Evolutionary conservation across 1,140 invertebrate genomes (phyloP), one percentile per base, ranked within the genome.

Genomic region (Papilio machaon): DNA sequence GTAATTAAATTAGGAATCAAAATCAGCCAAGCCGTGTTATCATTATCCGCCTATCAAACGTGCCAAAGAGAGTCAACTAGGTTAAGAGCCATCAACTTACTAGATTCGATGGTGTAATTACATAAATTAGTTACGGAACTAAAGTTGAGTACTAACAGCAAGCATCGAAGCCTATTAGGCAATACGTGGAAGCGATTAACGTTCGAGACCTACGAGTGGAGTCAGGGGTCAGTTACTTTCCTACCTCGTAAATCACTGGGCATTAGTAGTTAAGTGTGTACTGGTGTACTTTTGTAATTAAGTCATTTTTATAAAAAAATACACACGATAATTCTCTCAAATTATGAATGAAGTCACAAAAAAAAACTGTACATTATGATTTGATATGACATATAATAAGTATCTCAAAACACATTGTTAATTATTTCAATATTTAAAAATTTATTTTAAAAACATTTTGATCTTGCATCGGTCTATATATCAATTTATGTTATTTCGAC

Each of bases 171-270:
- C 67, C 54, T 76, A 52, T 60, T 79, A 64, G 58, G 58, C 58
- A 79, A 60, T 64, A 64, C 58, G 43, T 64, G 76, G 76, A 79
- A 79, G 38, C 58, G 76, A 79, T 79, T 79, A 79, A 58, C 58
- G 76, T 79, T 79, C 54, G 13, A 79, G 76, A 79, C 76, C 76
- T 58, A 79, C 43, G 38, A 79, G 43, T 64, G n/a, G 58, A 19
- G 76, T 79, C 58, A 79, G 17, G 76, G 76, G 76, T 79, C 47
- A 79, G 54, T 38, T 46, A 79, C 38, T 79, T 79, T 79, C 76
- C 47, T 64, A 58, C 43, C 54, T 79, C 76, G 15, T 79, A 67
- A 79, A 64, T 64, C 76, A 43, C 8, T 43, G 58, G 43, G 2
- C 76, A 64, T n/a, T 77, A 64, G 46, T 75, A 76, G 47, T 76